Evolutionary conservation across 2,888 invertebrate genomes (phyloP), one percentile per base, ranked within the genome.

Genomic region (Reticulitermes lucifugus): DNA sequence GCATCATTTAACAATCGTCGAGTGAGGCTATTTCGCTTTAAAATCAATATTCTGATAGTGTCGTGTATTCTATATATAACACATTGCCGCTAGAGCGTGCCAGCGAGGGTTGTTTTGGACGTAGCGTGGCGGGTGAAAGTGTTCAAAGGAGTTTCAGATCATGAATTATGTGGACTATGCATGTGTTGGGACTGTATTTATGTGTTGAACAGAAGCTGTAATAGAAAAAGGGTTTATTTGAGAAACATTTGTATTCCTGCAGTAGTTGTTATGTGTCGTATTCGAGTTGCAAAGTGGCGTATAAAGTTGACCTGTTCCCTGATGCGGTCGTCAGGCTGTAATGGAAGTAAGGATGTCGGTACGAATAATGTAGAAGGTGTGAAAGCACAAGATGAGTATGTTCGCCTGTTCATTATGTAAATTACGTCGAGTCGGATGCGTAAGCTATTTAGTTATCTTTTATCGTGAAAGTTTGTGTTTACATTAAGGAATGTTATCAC

Each of bases 401-500:
- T 77, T 25, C 46, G 25, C n/a, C 3, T 77, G 7, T 46, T 22
- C n/a, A 77, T 43, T 46, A 77, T 77, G 51, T 46, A 22, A 77
- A 21, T 35, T 43, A 77, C 77, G 43, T n/a, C 77, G 35, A 77
- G 46, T 51, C 51, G 77, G 21, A 6, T 46, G 46, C 18, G 35
- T 41, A 77, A 77, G 51, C 46, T 22, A 46, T 21, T n/a, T 43
- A 46, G 77, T 77, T 46, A 51, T 77, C 21, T 77, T 77, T 22
- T 46, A n/a, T 46, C 46, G 2, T 77, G 77, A 77, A 46, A 46
- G 77, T 77, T 22, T 59, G 59, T 81, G 83, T 83, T 55, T 73
- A 43, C 25, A 14, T 83, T 29, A 73, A 83, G 75, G 83, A 83
- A 77, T 83, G 73, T 77, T 75, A 83, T 75, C 75, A 59, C 25